A percentile compares a stretch with the other conserved stretches of the same genome.
Conservation (phyloP, 1,140 invertebrate genomes). For the Metaphire vulgaris region DNA sequence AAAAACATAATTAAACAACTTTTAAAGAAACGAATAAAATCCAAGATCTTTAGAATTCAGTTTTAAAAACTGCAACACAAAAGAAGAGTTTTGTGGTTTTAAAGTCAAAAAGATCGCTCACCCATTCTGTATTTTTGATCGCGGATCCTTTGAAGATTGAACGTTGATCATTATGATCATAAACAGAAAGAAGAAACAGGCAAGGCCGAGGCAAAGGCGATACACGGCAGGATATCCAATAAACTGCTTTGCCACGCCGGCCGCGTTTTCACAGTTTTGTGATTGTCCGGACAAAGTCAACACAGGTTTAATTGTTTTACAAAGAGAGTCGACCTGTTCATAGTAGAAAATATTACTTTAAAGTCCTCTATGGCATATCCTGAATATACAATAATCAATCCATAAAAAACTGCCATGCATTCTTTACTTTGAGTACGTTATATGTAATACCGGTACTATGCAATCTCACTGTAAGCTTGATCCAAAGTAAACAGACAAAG, state of each 20-base stretch:
- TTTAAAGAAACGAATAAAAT: not conserved
- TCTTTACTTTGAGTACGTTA: no score
- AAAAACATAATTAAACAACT: not conserved
- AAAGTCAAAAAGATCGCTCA: constrained; percentile 53
- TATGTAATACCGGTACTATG: no score
- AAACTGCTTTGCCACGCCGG: constrained; percentile 56
- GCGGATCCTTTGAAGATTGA: constrained; percentile 79
- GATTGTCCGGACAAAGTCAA: not conserved
- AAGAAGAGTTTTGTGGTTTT: not conserved
- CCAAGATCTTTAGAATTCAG: not conserved
- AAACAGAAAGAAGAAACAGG: constrained; percentile 89
- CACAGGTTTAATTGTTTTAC: constrained; percentile 32
- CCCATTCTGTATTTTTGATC: constrained; percentile 95
- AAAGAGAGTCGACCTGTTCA: not conserved
- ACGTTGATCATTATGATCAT: constrained; percentile 89
- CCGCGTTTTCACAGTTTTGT: not conserved
- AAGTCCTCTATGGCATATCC: not conserved
- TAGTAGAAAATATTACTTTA: not conserved
- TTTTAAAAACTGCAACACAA: not conserved
- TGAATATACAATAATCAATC: not conserved
- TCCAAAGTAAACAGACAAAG: no score
- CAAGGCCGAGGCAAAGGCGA: constrained; percentile 86
- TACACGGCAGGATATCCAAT: constrained; percentile 84
- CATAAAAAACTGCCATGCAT: no score
- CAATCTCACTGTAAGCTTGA: no score